Evolutionary conservation across 2,888 invertebrate species (phyloP).

Genomic region (Strigamia maritima): DNA sequence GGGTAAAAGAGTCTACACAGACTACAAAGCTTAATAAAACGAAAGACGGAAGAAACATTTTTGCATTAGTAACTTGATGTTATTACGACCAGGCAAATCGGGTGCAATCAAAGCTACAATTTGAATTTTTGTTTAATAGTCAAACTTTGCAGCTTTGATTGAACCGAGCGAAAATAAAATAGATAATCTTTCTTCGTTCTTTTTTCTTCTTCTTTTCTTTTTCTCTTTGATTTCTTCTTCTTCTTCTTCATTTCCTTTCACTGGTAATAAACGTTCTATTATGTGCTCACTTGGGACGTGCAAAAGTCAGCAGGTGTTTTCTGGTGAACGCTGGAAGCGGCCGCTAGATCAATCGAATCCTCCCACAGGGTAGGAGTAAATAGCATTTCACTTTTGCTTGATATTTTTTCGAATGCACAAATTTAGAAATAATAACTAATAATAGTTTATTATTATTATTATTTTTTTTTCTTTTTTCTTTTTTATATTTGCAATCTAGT

Average conservation of each 20-base stretch:
- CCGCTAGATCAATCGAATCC: not conserved
- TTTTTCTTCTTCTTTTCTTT: too few species aligned
- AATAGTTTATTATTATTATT: not conserved
- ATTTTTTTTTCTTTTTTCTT: too few species aligned
- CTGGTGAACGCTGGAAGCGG: slow-evolving; percentile 4
- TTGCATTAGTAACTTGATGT: too few species aligned
- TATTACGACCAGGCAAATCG: too few species aligned
- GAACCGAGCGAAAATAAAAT: too few species aligned
- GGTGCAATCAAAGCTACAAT: too few species aligned
- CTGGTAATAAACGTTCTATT: not conserved
- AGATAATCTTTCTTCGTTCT: too few species aligned
- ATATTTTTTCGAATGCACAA: not conserved
- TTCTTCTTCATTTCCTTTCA: not conserved
- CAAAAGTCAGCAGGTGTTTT: not conserved
- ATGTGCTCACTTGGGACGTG: not conserved
- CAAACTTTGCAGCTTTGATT: too few species aligned
- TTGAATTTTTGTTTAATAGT: too few species aligned
- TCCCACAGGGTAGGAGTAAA: not conserved
- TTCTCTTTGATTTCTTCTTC: not conserved
- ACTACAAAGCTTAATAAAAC: too few species aligned
- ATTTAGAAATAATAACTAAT: not conserved
- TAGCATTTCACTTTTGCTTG: not conserved
- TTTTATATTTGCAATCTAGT: not conserved
- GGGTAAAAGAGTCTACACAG: too few species aligned
- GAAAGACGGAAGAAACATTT: too few species aligned